Conservation (phyloP, 2,113 vertebrate genomes). For the Melanerpes formicivorus region DNA sequence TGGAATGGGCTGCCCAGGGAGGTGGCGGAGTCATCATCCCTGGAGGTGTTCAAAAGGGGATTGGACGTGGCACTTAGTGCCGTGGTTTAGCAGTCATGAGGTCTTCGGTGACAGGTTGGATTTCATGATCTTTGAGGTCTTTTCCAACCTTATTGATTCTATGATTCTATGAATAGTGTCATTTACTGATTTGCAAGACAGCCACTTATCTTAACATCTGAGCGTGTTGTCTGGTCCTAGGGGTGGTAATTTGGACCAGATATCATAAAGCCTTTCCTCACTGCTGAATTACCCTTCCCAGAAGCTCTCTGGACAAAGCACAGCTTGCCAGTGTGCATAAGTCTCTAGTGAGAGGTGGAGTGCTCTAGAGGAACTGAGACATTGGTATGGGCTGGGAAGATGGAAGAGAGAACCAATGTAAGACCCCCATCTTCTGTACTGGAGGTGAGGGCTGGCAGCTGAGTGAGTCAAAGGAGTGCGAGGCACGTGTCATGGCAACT, state of each 20-base stretch:
- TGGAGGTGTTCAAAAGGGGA: no score
- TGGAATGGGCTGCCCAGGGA: no score
- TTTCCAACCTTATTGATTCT: no score
- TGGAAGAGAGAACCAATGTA: neutral
- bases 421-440: neutral
- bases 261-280: neutral
- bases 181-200: neutral
- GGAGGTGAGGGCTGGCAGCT: neutral
- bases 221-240: neutral
- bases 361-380: neutral
- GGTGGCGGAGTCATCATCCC: no score
- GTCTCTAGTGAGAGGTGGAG: neutral
- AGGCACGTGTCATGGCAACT: fast-evolving
- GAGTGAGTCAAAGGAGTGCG: neutral
- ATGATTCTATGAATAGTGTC: no score
- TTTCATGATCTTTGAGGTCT: no score
- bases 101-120: no score
- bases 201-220: neutral
- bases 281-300: neutral
- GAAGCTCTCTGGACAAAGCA: fast-evolving
- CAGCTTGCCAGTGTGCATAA: fast-evolving
- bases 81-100: no score
- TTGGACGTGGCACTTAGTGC: no score
- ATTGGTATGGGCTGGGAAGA: neutral
- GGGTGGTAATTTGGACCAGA: neutral